Evolutionary conservation across 2,888 invertebrate genomes (phyloP), one percentile per base, ranked within the genome.

Genomic region (Philopedon plagiatum): DNA sequence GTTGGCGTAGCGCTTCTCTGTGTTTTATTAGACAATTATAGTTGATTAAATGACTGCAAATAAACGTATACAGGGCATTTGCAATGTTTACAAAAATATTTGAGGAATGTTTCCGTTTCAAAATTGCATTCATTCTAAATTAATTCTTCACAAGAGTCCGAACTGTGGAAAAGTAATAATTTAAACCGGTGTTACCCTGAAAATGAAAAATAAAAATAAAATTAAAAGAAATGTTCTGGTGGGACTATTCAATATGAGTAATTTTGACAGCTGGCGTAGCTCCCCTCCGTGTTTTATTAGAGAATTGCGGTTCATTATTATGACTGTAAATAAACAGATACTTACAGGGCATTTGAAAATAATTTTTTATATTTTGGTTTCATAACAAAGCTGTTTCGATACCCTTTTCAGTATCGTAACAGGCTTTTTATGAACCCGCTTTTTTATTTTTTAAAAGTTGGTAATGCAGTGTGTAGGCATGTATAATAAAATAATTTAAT

Each of bases 181-280:
- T 72, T 57, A 72, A 46, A 46, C 39, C 21, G 21, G 32, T 46
- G 57, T 60, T 67, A 72, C 67, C 63, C 57, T 58, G 39, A 58
- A 72, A 66, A 63, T 67, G 67, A 67, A 67, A 63, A 63, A 67
- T 49, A 49, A 18, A 46, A 63, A 72, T 72, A 72, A 72, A 72
- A 72, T 57, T 63, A 71, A 63, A 67, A 26, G 63, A 67, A 54
- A 18, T 39, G 63, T 67, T 72, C 63, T 67, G 68, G 56, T 46
- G 54, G 26, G 37, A 49, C 56, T 54, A 51, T 65, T 66, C 61
- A 19, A 11, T 29, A 66, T 65, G 65, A 65, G 19, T 66, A 65
- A 71, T 61, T 71, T 61, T 19, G 65, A 65, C 65, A 39, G 54
- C 19, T 60, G 62, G 62, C 51, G 62, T 69, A 18, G 29, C 18